Evolutionary conservation across 2,888 invertebrate genomes (phyloP).

Genomic region (Choreutis nemorana): DNA sequence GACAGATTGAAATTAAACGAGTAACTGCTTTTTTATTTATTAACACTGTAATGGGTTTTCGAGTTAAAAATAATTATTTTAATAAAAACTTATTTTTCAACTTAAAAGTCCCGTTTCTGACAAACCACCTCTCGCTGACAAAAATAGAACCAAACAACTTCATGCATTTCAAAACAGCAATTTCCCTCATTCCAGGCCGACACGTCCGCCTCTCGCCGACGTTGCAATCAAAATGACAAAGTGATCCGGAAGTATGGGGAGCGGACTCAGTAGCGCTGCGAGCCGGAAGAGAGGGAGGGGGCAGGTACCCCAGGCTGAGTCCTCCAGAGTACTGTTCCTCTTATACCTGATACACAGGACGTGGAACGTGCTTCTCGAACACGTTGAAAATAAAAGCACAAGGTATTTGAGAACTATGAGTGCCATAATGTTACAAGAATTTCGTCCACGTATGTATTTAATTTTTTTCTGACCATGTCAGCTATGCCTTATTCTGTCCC

Average conservation of each 20-base stretch:
- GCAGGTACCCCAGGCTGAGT: conserved; percentile 51
- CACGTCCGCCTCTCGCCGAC: conserved; percentile 10
- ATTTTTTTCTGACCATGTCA: too few relatives aligned
- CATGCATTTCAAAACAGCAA: too few relatives aligned
- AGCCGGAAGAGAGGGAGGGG: conserved; percentile 32
- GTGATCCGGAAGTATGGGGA: conserved; percentile 33
- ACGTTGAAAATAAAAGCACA: conserved; percentile 66
- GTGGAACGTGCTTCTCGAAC: conserved; percentile 72
- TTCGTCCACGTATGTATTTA: background rate
- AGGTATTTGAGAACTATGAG: conserved; percentile 23
- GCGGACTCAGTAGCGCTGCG: conserved; percentile 33
- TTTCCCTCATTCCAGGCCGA: conserved; percentile 16
- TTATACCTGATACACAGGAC: conserved; percentile 74
- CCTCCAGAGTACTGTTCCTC: conserved; percentile 69
- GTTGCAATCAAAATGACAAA: conserved; percentile 19
- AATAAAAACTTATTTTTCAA: too few relatives aligned
- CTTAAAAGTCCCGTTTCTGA: too few relatives aligned
- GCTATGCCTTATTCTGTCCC: too few relatives aligned
- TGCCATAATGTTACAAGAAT: background rate
- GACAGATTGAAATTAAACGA: too few relatives aligned
- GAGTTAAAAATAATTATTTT: too few relatives aligned
- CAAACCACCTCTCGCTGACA: too few relatives aligned
- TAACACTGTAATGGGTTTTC: too few relatives aligned
- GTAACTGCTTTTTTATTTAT: too few relatives aligned
- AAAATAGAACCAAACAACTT: too few relatives aligned